Percentiles rank a stretch among this genome's conserved stretches.
Conservation (phyloP, 2,797 vertebrate species). For the Gymnoscopelus microlampas region DNA sequence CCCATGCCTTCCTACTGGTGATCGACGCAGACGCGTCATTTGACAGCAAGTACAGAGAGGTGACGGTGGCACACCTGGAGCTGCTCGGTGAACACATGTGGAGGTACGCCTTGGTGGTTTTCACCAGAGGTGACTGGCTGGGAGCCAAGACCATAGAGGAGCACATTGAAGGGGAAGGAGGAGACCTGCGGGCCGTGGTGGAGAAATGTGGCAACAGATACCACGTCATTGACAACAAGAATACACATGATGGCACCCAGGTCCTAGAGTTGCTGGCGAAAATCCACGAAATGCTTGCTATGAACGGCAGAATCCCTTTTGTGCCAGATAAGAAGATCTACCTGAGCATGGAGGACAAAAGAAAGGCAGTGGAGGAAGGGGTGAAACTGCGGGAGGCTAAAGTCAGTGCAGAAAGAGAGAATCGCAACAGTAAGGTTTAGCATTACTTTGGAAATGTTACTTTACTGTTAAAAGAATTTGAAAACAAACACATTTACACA, state of each 20-base stretch:
- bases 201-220: constrained; percentile 61
- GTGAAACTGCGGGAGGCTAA: constrained; percentile 37
- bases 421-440: constrained; percentile 30
- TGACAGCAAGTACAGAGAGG: constrained; percentile 27
- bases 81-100: constrained; percentile 51
- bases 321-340: constrained; percentile 30
- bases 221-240: constrained; percentile 59
- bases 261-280: constrained; percentile 57
- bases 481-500: no score
- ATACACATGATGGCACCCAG: constrained; percentile 37
- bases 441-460: neutral
- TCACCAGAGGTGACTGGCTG: constrained; percentile 65
- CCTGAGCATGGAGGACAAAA: constrained; percentile 20
- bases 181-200: constrained; percentile 46
- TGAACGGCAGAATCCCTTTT: constrained; percentile 37
- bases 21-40: constrained; percentile 58
- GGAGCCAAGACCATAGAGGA: constrained; percentile 51
- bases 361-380: constrained; percentile 29
- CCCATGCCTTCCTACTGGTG: constrained; percentile 58
- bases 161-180: constrained; percentile 57
- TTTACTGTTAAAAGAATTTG: neutral
- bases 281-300: constrained; percentile 34
- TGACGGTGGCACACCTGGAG: constrained; percentile 48
- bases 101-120: constrained; percentile 53
- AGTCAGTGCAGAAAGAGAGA: constrained; percentile 11